Percentiles rank a stretch among this genome's conserved stretches.
phyloP scores from a whole-genome alignment of 2,888 invertebrate genomes.

The Mesorhabditis belari region DNA sequence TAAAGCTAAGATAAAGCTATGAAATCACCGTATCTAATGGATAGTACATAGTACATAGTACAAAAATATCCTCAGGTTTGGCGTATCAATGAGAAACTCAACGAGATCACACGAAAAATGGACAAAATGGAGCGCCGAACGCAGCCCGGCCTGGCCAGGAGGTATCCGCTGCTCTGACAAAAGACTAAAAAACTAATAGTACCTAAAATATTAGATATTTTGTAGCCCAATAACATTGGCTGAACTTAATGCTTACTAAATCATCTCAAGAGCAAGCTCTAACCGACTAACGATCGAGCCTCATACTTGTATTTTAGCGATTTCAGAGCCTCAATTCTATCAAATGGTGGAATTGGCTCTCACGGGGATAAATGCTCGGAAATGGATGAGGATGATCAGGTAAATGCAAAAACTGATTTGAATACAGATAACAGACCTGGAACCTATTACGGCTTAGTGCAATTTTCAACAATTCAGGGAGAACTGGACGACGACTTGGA shows the following conservation, averaged over 20 bases:
- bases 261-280: too few species aligned
- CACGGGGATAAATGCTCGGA: conserved; percentile 41
- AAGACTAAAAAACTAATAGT: too few species aligned
- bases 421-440: not conserved
- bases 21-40: too few species aligned
- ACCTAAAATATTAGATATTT: not conserved
- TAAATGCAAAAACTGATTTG: not conserved
- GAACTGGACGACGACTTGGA: conserved; percentile 47
- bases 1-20: too few species aligned
- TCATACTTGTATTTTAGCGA: not conserved
- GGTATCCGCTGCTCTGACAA: conserved; percentile 2
- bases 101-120: conserved; percentile 39
- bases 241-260: not conserved
- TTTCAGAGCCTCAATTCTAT: conserved; percentile 25
- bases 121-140: conserved; percentile 44
- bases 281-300: not conserved
- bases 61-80: too few species aligned
- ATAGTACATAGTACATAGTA: too few species aligned
- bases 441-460: not conserved
- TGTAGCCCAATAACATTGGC: not conserved
- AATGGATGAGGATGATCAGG: conserved; percentile 40
- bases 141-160: conserved; percentile 23
- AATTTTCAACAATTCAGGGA: conserved; percentile 10
- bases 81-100: conserved; percentile 39
- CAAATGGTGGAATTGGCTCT: conserved; percentile 20